phyloP scores from a whole-genome alignment of 2,888 invertebrate genomes.

The Pristionchus mayeri region DNA sequence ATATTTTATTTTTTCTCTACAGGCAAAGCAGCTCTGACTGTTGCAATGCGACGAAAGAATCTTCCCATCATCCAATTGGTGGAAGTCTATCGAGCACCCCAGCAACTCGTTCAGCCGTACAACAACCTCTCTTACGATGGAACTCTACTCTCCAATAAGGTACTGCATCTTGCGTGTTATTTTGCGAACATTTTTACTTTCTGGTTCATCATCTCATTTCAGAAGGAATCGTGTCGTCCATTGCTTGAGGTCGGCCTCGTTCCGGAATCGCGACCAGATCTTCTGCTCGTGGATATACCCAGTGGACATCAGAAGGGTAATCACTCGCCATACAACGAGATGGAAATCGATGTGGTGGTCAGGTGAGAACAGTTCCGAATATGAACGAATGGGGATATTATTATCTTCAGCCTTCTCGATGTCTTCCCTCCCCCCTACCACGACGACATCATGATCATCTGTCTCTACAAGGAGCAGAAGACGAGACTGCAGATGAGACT shows the following conservation, averaged over 20 bases:
- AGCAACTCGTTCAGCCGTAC: conserved; percentile 3
- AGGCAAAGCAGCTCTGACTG: background rate
- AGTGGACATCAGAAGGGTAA: background rate
- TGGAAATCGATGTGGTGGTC: background rate
- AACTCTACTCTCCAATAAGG: background rate
- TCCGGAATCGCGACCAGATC: background rate
- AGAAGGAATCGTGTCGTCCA: background rate
- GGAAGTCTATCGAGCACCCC: conserved; percentile 29
- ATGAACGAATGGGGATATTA: too few species aligned
- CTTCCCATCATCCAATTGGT: background rate
- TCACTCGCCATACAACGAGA: conserved; percentile 1
- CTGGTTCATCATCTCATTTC: background rate
- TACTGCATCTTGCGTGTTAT: background rate
- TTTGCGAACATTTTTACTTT: background rate
- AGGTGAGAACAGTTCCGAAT: background rate
- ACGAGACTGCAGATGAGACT: background rate
- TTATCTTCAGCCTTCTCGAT: background rate
- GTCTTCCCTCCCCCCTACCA: background rate
- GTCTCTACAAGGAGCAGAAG: conserved; percentile 30
- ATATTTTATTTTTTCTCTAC: too few species aligned
- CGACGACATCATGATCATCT: conserved; percentile 40
- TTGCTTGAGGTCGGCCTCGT: background rate
- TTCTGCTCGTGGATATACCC: background rate
- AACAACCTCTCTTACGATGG: conserved; percentile 31
- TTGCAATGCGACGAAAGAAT: background rate